Evolutionary conservation across 2,888 invertebrate species (phyloP).

Genomic region (Apotomis turbidana): DNA sequence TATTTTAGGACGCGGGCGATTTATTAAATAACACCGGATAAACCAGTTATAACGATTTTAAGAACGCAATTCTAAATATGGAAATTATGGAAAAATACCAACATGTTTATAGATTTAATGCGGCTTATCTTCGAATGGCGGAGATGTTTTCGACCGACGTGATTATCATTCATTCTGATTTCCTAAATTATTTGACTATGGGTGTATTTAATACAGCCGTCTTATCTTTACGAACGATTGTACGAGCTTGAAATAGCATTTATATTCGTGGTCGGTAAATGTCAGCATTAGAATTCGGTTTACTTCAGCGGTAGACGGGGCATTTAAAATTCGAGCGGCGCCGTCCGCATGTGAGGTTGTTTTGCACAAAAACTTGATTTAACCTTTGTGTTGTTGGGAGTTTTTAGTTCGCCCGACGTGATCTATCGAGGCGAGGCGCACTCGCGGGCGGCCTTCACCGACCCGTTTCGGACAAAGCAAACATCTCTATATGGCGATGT

Average conservation of each 20-base stretch:
- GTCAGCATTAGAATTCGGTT: conserved; percentile 22
- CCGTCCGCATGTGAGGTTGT: conserved; percentile 15
- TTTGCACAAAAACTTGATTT: conserved; percentile 33
- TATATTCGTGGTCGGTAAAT: conserved; percentile 14
- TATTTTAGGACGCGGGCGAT: conserved; percentile 1
- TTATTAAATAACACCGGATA: conserved; percentile 1
- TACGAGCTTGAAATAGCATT: background rate
- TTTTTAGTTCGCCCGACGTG: conserved; percentile 30
- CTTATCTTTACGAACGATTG: background rate
- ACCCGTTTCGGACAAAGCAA: conserved; percentile 67
- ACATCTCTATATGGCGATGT: conserved; percentile 64
- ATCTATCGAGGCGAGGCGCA: conserved; percentile 36
- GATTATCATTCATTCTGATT: background rate
- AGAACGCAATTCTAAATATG: conserved; percentile 4
- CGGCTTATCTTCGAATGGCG: background rate
- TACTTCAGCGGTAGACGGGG: conserved; percentile 11
- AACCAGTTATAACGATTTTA: conserved; percentile 8
- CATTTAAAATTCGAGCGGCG: conserved; percentile 25
- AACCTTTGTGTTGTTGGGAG: conserved; percentile 31
- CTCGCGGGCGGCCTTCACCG: conserved; percentile 66
- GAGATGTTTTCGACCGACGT: background rate
- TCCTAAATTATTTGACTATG: background rate
- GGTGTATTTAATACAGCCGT: background rate
- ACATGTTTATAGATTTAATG: conserved; percentile 1
- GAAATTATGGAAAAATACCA: conserved; percentile 21